Evolutionary conservation across 1,140 invertebrate species (phyloP).

Genomic region (Drosophila ercepeae): DNA sequence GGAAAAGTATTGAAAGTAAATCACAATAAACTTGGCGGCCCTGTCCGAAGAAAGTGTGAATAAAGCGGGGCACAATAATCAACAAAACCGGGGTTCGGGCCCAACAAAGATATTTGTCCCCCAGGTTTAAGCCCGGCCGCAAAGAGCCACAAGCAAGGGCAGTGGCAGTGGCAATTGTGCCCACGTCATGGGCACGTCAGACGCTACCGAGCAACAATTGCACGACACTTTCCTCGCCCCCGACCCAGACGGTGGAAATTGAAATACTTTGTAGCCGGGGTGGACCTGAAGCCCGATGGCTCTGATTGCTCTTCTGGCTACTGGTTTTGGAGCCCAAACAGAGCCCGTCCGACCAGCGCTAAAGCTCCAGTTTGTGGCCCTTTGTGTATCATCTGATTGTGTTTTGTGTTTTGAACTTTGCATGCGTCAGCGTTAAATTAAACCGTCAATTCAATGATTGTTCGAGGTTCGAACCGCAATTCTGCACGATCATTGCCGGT

Average conservation of each 20-base stretch:
- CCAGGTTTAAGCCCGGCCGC: not conserved
- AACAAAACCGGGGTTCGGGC: constrained; percentile 48
- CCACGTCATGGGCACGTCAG: constrained; percentile 71
- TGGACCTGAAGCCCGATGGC: constrained; percentile 1
- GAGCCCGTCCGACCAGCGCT: not conserved
- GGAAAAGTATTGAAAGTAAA: constrained; percentile 60
- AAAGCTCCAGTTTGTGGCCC: constrained; percentile 1
- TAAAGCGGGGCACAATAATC: constrained; percentile 67
- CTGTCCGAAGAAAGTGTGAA: constrained; percentile 72
- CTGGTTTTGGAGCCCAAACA: constrained; percentile 65
- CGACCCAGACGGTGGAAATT: constrained; percentile 53
- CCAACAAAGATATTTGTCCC: constrained; percentile 51
- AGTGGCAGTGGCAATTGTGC: constrained; percentile 72
- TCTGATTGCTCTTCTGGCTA: constrained; percentile 62
- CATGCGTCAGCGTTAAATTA: constrained; percentile 77
- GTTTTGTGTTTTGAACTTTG: constrained; percentile 25
- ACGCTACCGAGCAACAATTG: constrained; percentile 45
- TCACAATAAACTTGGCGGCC: constrained; percentile 58
- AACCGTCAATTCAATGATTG: constrained; percentile 78
- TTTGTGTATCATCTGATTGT: constrained; percentile 54
- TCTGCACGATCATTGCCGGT: constrained; percentile 76
- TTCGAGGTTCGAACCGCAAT: constrained; percentile 52
- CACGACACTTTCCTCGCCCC: constrained; percentile 48
- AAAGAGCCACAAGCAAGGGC: constrained; percentile 39
- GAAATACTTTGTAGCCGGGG: constrained; percentile 69